phyloP scores from a whole-genome alignment of 2,113 vertebrate species.

The Tamias sibiricus region DNA sequence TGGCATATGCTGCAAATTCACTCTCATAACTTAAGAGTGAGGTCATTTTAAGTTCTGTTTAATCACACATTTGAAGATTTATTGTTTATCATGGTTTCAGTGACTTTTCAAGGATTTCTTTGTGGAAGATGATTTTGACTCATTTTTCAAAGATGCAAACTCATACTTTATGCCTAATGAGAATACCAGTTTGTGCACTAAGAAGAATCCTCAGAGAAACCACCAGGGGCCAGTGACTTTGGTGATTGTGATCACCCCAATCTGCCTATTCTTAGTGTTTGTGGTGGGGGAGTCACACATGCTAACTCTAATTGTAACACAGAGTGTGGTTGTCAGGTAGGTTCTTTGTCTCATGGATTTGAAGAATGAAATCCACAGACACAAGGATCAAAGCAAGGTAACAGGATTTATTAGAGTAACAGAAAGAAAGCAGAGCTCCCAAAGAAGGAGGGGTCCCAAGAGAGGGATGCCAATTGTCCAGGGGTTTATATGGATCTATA shows the following conservation, averaged over 20 bases:
- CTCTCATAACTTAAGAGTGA: not conserved
- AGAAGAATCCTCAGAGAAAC: constrained; percentile 67
- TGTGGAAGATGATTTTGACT: constrained; percentile 29
- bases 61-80: not conserved
- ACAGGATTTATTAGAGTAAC: too few species aligned
- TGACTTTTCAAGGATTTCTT: constrained; percentile 39
- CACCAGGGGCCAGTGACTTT: constrained; percentile 50
- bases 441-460: too few species aligned
- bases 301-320: not conserved
- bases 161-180: not conserved
- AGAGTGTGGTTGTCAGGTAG: too few species aligned
- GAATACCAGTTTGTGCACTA: constrained; percentile 62
- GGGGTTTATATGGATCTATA: too few species aligned
- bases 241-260: not conserved
- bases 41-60: constrained; percentile 23
- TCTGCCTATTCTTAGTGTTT: constrained; percentile 8
- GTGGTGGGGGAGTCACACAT: constrained; percentile 52
- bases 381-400: too few species aligned
- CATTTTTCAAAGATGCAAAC: constrained; percentile 9
- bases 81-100: constrained; percentile 24
- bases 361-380: too few species aligned
- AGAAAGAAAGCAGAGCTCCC: too few species aligned
- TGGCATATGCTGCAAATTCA: not conserved
- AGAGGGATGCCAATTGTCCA: too few species aligned
- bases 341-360: too few species aligned